Evolutionary conservation across 1,140 invertebrate genomes (phyloP).

Genomic region (Drosophila saltans): DNA sequence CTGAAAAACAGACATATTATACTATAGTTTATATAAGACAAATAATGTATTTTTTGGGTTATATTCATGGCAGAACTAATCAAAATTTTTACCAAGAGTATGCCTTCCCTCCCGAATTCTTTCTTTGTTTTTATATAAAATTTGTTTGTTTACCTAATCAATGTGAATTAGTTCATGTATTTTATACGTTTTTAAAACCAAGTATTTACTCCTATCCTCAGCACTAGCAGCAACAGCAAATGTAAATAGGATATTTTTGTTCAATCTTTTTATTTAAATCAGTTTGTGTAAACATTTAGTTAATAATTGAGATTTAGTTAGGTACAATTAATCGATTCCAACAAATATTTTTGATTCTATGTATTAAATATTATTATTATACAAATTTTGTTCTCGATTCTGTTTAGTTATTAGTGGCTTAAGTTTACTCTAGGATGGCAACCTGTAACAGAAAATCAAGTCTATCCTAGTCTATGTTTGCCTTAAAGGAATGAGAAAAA

Average conservation of each 20-base stretch:
- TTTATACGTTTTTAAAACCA: slow-evolving; percentile 17
- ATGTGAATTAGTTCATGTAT: slow-evolving; percentile 26
- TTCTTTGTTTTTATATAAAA: slow-evolving; percentile 34
- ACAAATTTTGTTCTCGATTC: slow-evolving; percentile 4
- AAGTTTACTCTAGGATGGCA: slow-evolving; percentile 20
- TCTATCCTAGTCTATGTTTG: slow-evolving; percentile 12
- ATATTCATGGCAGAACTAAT: slow-evolving; percentile 40
- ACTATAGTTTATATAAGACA: slow-evolving; percentile 14
- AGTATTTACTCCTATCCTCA: slow-evolving; percentile 26
- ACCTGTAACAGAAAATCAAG: slow-evolving; percentile 3
- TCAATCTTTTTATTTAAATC: slow-evolving; percentile 22
- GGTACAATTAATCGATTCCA: slow-evolving; percentile 62
- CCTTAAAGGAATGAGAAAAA: neutral
- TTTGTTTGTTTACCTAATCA: slow-evolving; percentile 29
- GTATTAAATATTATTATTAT: slow-evolving; percentile 33
- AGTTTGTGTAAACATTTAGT: slow-evolving; percentile 37
- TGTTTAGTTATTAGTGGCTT: slow-evolving; percentile 11
- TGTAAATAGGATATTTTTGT: slow-evolving; percentile 60
- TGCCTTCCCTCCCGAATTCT: slow-evolving; percentile 23
- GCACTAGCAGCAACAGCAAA: neutral
- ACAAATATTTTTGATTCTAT: slow-evolving; percentile 40
- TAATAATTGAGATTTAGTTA: slow-evolving; percentile 63
- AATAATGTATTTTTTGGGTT: slow-evolving; percentile 53
- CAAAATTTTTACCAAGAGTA: slow-evolving; percentile 13
- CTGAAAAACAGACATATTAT: slow-evolving; percentile 64